Percentiles rank a stretch among this genome's conserved stretches.
Conservation (phyloP, 2,888 invertebrate species). For the Amphipyra tragopoginis region DNA sequence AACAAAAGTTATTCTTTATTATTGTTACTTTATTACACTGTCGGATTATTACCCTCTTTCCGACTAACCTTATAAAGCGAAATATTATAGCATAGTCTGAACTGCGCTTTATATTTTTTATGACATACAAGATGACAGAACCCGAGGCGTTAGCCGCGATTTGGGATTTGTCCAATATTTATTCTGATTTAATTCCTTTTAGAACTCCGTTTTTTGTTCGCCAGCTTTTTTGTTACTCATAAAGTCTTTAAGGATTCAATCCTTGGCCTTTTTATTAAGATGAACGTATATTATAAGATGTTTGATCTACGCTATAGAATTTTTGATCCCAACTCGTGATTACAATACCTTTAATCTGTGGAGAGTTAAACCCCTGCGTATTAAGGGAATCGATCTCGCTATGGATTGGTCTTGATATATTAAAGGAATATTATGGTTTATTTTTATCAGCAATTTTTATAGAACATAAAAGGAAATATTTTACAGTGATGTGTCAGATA, state of each 20-base stretch:
- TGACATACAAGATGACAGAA: conserved; percentile 38
- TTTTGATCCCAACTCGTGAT: conserved; percentile 39
- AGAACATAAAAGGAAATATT: conserved; percentile 2
- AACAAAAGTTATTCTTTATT: no score
- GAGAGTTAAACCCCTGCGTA: conserved; percentile 11
- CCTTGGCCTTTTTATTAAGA: conserved; percentile 40
- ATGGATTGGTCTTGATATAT: background rate
- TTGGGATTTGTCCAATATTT: conserved; percentile 47
- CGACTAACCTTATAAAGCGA: no score
- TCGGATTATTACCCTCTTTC: no score
- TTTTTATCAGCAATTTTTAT: no score
- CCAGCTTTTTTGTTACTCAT: conserved; percentile 46
- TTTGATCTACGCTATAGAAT: conserved; percentile 49
- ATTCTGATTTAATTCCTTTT: conserved; percentile 51
- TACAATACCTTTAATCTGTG: conserved; percentile 43
- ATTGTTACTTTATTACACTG: no score
- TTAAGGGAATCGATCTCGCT: conserved; percentile 4
- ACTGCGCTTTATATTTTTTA: conserved; percentile 44
- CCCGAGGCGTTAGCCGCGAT: conserved; percentile 36
- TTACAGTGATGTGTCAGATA: background rate
- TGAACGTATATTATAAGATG: conserved; percentile 44
- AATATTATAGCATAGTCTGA: no score
- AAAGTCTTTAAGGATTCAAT: conserved; percentile 47
- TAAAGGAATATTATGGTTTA: background rate
- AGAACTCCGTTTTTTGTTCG: conserved; percentile 30